A percentile compares a stretch with the other conserved stretches of the same genome.
These are phyloP conservation scores for Erebia palarica DNA, from an alignment of 2,888 invertebrate genomes.

Conservation along the genomic window DNA sequence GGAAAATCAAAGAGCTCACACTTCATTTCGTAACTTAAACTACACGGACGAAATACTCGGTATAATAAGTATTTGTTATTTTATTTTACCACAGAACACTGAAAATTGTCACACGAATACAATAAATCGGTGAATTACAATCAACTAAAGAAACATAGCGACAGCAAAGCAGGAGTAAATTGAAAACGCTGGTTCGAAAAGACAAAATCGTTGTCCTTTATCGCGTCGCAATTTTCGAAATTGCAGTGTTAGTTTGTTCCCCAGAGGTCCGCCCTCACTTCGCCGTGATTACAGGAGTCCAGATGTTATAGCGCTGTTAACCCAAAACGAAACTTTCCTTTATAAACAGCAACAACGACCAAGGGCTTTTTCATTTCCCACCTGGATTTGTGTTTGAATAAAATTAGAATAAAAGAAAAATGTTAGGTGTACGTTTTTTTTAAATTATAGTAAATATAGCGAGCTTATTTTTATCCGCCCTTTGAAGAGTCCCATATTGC, in stretches of 20 bases:
- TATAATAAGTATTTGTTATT: too few relatives aligned
- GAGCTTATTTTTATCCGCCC: too few relatives aligned
- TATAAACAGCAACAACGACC: conserved; percentile 42
- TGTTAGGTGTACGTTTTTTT: neutral
- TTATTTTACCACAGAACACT: neutral
- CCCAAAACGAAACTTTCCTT: conserved; percentile 55
- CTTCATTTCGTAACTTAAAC: too few relatives aligned
- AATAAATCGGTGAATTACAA: conserved; percentile 17
- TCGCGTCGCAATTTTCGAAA: conserved; percentile 68
- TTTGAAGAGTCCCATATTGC: too few relatives aligned
- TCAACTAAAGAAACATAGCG: conserved; percentile 15
- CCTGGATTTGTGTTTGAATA: neutral
- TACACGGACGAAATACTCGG: too few relatives aligned
- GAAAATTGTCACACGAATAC: conserved; percentile 3
- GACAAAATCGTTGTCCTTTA: conserved; percentile 47
- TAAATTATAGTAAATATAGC: neutral
- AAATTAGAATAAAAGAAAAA: neutral
- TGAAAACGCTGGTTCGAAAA: conserved; percentile 34
- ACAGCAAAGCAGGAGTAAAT: conserved; percentile 23
- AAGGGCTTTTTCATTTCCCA: neutral
- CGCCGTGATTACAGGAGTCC: conserved; percentile 56
- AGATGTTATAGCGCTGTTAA: conserved; percentile 61
- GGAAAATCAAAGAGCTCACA: too few relatives aligned
- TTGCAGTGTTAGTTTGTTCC: conserved; percentile 50
- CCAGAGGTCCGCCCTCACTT: conserved; percentile 53